These are phyloP conservation scores for Hylomyscus alleni DNA, from an alignment of 2,797 vertebrate genomes.

Conservation along the genomic window DNA sequence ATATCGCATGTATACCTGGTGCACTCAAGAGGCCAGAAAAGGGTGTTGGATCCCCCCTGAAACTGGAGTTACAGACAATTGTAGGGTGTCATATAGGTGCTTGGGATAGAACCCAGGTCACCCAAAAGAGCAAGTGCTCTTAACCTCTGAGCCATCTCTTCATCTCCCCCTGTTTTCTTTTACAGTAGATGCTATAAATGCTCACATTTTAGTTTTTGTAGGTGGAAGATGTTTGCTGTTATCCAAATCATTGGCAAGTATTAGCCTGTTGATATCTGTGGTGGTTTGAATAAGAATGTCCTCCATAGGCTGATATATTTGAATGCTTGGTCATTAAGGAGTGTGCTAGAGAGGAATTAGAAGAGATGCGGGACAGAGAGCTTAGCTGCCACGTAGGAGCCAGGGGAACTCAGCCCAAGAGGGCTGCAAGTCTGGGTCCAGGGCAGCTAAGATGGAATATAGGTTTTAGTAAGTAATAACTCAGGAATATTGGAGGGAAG, in stretches of 20 bases:
- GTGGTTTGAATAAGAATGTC: background rate
- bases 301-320: background rate
- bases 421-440: too few relatives aligned
- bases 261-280: background rate
- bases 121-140: background rate
- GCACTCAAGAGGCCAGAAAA: background rate
- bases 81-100: background rate
- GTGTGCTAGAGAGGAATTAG: background rate
- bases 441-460: too few relatives aligned
- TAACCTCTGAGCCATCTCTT: background rate
- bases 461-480: too few relatives aligned
- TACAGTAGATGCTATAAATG: background rate
- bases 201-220: background rate
- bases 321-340: background rate
- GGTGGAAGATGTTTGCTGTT: background rate
- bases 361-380: too few relatives aligned
- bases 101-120: background rate
- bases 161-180: background rate
- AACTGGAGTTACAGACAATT: background rate
- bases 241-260: background rate
- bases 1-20: background rate
- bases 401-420: too few relatives aligned
- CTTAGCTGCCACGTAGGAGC: too few relatives aligned
- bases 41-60: background rate
- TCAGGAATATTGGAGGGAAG: too few relatives aligned